These are phyloP conservation scores for Vireo altiloquus DNA, from an alignment of 2,113 vertebrate genomes.

Conservation along the genomic window DNA sequence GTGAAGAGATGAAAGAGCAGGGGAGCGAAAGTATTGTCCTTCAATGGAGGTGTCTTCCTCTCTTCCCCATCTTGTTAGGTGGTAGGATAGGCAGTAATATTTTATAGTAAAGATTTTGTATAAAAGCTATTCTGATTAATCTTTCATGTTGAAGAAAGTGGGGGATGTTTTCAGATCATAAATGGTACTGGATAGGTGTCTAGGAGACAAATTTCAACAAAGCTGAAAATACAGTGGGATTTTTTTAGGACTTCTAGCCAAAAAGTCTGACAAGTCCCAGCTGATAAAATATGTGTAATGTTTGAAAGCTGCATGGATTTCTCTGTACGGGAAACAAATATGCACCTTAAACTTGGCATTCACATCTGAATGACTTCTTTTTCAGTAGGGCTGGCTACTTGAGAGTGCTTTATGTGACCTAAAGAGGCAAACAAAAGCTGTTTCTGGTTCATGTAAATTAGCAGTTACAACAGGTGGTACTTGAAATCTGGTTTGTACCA, in stretches of 20 bases:
- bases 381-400: not conserved
- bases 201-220: not conserved
- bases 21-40: not conserved
- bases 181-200: not conserved
- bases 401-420: not conserved
- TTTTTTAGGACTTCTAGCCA: not conserved
- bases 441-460: not conserved
- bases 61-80: not conserved
- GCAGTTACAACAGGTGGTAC: not conserved
- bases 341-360: not conserved
- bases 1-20: not conserved
- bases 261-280: not conserved
- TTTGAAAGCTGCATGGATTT: not conserved
- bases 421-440: not conserved
- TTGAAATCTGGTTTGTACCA: not conserved
- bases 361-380: not conserved
- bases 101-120: not conserved
- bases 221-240: accelerated
- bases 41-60: not conserved
- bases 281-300: not conserved
- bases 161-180: too few species aligned
- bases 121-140: not conserved
- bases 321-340: not conserved
- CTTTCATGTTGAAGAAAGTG: not conserved
- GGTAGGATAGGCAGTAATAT: not conserved